Evolutionary conservation across 1,140 invertebrate genomes (phyloP), one percentile per base, ranked within the genome.

Genomic region (Coelopa frigida): DNA sequence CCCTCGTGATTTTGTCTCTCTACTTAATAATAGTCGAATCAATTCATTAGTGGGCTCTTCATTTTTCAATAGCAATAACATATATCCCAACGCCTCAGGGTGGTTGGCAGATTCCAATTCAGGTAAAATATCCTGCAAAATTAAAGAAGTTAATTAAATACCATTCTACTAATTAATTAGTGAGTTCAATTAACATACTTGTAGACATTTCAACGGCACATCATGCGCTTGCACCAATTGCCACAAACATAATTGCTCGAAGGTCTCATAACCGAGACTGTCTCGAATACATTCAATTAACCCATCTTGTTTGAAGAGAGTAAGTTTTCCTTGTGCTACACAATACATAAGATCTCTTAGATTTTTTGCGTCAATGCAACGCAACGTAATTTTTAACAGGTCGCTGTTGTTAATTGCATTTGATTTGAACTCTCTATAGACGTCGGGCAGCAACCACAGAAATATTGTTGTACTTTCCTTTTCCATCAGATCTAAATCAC

Each of bases 191-290:
- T n/a, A n/a, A 21, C 44, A 78, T 23, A 93, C 89, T 64, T 96
- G 74, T 40, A 96, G 81, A 59, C 87, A 82, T 58, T 94, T 88
- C 5, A 95, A 79, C 15, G 88, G 84, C 59, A 96, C 88, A 67
- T 93, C 88, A 61, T 97, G 94, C 32, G 92, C 91, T 51, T 85
- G 81, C 29, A 96, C 79, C 24, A 98, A 75, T 72, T 96, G 91
- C 94, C 94, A 98, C 7, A 98, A 77, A 64, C 91, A 96, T 62
- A 90, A 88, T 63, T 98, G 94, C 69, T 97, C 94, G 56, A 94
- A 91, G 2, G 92, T 95, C 69, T 98, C 94, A 92, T 94, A 98
- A 44, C 81, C 79, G 41, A 97, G 73, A 62, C 88, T 96, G 10
- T 85, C 83, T 53, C 83, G 87, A 59, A 87, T 60, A 61, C 89